A percentile compares a stretch with the other conserved stretches of the same genome.
phyloP scores from a whole-genome alignment of 35 echinoderm and acorn worm genomes.

The Strongylocentrotus purpuratus region DNA sequence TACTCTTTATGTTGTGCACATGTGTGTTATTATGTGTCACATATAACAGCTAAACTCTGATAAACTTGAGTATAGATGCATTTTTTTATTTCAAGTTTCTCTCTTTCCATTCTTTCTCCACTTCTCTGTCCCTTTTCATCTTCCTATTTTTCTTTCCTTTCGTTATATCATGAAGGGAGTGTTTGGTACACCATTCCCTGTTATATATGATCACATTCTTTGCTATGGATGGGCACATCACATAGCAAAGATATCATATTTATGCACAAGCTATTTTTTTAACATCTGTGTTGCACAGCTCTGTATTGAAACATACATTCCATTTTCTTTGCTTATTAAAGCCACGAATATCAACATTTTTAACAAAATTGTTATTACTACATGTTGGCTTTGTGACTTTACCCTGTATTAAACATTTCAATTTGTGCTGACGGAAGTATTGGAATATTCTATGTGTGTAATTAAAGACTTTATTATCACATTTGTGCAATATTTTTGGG shows the following conservation, averaged over 20 bases:
- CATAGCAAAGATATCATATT: neutral
- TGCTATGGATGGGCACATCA: neutral
- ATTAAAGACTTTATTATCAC: neutral
- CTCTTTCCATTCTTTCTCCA: neutral
- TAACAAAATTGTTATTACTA: neutral
- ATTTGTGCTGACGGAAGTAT: neutral
- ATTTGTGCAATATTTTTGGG: slow-evolving; percentile 12
- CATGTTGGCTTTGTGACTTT: neutral
- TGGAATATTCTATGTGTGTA: neutral
- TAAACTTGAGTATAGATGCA: neutral
- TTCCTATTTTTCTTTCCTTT: neutral
- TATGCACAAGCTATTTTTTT: neutral
- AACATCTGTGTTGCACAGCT: neutral
- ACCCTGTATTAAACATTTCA: neutral
- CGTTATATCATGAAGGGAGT: too few species aligned
- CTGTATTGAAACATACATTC: neutral
- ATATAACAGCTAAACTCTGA: neutral
- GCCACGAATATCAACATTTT: neutral
- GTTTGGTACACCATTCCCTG: neutral
- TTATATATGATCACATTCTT: neutral
- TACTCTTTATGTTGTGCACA: neutral
- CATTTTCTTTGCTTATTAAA: neutral
- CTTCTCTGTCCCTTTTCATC: neutral
- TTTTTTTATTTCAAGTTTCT: neutral
- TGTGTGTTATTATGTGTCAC: neutral